Base-by-base conservation (phyloP, 2,113 vertebrate species). In the Emydocephalus ijimae region DNA sequence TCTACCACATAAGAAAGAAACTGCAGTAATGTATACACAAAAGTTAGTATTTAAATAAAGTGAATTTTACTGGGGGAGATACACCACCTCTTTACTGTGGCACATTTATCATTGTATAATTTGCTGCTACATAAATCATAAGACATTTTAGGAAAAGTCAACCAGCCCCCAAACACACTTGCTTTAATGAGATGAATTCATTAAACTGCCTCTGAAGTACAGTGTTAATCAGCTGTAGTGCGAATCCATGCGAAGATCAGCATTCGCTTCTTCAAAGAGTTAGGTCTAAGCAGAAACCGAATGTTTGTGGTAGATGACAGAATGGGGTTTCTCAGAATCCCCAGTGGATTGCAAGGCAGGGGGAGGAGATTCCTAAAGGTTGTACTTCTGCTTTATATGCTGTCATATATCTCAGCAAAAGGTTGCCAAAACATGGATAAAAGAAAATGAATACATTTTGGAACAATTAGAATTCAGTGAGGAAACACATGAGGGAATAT, bases 51-150 rank as follows among this genome's bases (percentile, higher is more conserved):
- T 90, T 54, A 90, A 93, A 90, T 54, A 9, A 54, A 56, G 61
- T 89, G 56, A 90, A 90, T 90, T 54, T 86, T 50, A 43, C 20
- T 64, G 55, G 9, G 81, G 14, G 55, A 90, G 92, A 93, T 64
- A 86, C 59, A 48, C 89, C 45, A 48, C 88, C 81, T 86, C 81
- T 93, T 86, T 90, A 81, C 45, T 18, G 56, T 90, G 92, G 45
- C 92, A 90, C 92, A 93, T 93, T 93, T 93, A 93, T 93, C 92
- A 93, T 86, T 90, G 88, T 93, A 93, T 93, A 93, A 93, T 93
- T 93, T 93, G 89, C 92, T 93, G 45, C 89, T 93, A 93, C 93
- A 91, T 89, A 91, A 93, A 91, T 85, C 93, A 89, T 85, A 89
- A 91, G 91, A 87, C 85, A 56, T 87, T 88, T 88, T 90, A 69